These are phyloP conservation scores for Macrophya alboannulata DNA, from an alignment of 2,888 invertebrate genomes.

Conservation along the genomic window DNA sequence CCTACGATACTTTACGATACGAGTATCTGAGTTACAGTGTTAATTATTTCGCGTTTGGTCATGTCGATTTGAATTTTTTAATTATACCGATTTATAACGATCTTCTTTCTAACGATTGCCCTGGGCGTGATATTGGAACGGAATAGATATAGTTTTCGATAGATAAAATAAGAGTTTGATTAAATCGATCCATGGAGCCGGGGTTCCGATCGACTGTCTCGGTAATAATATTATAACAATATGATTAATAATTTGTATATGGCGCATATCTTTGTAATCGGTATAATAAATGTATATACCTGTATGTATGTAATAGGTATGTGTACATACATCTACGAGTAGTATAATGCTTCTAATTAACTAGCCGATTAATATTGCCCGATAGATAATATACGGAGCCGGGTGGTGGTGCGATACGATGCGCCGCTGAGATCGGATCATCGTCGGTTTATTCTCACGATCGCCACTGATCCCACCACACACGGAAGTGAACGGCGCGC, in stretches of 20 bases:
- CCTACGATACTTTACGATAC: not conserved
- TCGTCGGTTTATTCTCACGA: constrained; percentile 40
- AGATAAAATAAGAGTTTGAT: not conserved
- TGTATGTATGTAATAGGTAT: no score
- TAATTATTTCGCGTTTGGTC: not conserved
- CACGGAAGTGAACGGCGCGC: constrained; percentile 26
- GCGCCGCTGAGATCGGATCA: not conserved
- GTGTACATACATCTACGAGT: not conserved
- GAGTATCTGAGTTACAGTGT: not conserved
- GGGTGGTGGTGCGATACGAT: not conserved
- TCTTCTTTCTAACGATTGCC: not conserved
- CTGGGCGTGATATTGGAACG: no score
- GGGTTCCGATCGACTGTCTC: not conserved
- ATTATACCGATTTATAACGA: not conserved
- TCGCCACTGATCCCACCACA: constrained; percentile 44
- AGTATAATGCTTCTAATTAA: constrained; percentile 27
- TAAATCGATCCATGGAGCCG: not conserved
- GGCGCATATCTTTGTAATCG: not conserved
- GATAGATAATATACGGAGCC: constrained; percentile 12
- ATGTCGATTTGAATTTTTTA: not conserved
- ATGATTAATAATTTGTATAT: not conserved
- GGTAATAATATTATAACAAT: not conserved
- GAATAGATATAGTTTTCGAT: not conserved
- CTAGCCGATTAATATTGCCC: constrained; percentile 41
- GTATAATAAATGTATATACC: constrained; percentile 6